Conservation (phyloP, 2,888 invertebrate genomes). For the Tyria jacobaeae region DNA sequence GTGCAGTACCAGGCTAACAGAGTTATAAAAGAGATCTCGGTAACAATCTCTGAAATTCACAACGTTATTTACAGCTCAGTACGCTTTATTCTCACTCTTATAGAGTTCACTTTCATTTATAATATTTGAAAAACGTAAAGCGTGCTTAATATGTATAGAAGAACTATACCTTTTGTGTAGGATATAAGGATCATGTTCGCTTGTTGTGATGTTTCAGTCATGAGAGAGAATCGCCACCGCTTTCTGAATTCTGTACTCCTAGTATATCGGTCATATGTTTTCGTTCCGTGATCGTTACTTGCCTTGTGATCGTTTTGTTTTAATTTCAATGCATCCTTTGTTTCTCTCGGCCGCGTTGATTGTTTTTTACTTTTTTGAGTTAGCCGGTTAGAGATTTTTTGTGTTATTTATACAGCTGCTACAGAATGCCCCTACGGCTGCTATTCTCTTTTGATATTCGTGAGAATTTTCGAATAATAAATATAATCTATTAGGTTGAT, state of each 20-base stretch:
- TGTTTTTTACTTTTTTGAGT: not conserved
- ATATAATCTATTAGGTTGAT: no score
- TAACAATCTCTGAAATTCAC: not conserved
- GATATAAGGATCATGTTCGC: constrained; percentile 27
- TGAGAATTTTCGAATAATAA: no score
- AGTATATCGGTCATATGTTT: constrained; percentile 63
- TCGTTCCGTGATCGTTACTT: constrained; percentile 55
- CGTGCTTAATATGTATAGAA: not conserved
- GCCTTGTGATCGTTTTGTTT: constrained; percentile 34
- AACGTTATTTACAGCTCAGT: not conserved
- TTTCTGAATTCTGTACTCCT: constrained; percentile 50
- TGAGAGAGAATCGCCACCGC: constrained; percentile 18
- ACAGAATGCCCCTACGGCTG: no score
- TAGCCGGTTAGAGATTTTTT: no score
- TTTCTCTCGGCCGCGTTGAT: not conserved
- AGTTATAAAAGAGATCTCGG: constrained; percentile 31
- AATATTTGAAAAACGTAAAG: not conserved
- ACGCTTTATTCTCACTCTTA: constrained; percentile 2
- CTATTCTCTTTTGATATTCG: no score
- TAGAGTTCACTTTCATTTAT: constrained; percentile 26
- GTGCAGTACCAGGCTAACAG: constrained; percentile 61
- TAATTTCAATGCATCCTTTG: constrained; percentile 25
- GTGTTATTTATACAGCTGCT: not conserved
- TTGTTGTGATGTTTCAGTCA: constrained; percentile 12
- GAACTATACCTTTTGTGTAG: constrained; percentile 23